A percentile compares a stretch with the other conserved stretches of the same genome.
Conservation (phyloP, 1,140 invertebrate genomes). For the Drosophila trapezifrons region DNA sequence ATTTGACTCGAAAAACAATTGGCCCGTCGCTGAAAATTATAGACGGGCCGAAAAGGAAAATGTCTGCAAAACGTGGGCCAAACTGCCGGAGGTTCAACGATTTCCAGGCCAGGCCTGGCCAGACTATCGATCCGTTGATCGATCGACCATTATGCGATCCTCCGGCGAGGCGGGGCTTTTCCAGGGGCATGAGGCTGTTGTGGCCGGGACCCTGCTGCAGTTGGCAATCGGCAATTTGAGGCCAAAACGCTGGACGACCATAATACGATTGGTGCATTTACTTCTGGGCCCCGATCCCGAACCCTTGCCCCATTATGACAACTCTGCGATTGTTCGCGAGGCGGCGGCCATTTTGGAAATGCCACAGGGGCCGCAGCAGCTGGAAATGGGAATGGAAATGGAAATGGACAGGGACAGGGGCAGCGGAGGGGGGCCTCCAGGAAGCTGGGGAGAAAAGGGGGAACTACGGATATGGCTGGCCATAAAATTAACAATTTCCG, state of each 20-base stretch:
- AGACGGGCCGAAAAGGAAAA: constrained; percentile 53
- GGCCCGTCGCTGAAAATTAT: constrained; percentile 47
- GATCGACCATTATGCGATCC: constrained; percentile 45
- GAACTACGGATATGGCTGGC: constrained; percentile 63
- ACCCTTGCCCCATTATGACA: constrained; percentile 3
- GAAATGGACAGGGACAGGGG: constrained; percentile 6
- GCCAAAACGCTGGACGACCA: constrained; percentile 74
- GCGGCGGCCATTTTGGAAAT: constrained; percentile 69
- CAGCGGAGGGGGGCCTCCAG: constrained; percentile 27
- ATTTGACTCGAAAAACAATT: constrained; percentile 66
- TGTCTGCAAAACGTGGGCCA: constrained; percentile 79
- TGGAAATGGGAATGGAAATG: constrained; percentile 20
- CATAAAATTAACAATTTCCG: constrained; percentile 81
- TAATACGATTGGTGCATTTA: constrained; percentile 83
- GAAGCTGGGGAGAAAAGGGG: constrained; percentile 6
- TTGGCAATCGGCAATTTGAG: constrained; percentile 67
- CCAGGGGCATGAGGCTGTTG: constrained; percentile 1
- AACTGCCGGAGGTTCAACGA: constrained; percentile 46
- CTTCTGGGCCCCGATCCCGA: constrained; percentile 40
- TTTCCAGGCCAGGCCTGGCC: constrained; percentile 1
- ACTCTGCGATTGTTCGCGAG: constrained; percentile 23
- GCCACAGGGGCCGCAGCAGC: constrained; percentile 30
- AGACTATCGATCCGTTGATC: constrained; percentile 27
- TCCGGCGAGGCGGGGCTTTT: neutral
- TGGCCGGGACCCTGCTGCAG: constrained; percentile 44